These are phyloP conservation scores for Parnassius apollo DNA, from an alignment of 2,888 invertebrate species.

Conservation along the genomic window DNA sequence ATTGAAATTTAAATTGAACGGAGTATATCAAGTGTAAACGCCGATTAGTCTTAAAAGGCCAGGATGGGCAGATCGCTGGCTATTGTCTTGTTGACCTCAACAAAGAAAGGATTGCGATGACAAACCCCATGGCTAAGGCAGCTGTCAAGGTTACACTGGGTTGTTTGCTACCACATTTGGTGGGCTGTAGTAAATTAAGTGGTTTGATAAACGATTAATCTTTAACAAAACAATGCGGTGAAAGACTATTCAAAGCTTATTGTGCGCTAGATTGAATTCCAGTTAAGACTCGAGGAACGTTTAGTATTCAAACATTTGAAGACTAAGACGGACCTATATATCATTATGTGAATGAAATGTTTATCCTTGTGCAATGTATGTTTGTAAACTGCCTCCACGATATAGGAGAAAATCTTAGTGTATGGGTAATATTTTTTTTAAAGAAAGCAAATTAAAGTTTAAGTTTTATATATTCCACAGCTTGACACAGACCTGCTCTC, in stretches of 20 bases:
- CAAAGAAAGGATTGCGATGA: constrained; percentile 69
- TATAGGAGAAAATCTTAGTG: too few relatives aligned
- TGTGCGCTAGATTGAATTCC: too few relatives aligned
- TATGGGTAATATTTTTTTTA: too few relatives aligned
- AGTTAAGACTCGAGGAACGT: too few relatives aligned
- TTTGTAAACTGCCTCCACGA: too few relatives aligned
- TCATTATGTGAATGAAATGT: too few relatives aligned
- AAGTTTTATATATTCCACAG: too few relatives aligned
- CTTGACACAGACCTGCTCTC: too few relatives aligned
- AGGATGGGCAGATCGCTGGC: constrained; percentile 62
- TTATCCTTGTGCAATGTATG: too few relatives aligned
- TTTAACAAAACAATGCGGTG: constrained; percentile 15
- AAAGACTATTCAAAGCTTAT: constrained; percentile 2
- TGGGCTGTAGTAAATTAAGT: constrained; percentile 41
- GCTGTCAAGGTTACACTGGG: constrained; percentile 67
- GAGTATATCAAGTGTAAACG: constrained; percentile 41
- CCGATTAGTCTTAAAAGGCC: constrained; percentile 61
- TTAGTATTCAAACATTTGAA: too few relatives aligned
- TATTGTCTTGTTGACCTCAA: constrained; percentile 68
- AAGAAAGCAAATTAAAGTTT: too few relatives aligned
- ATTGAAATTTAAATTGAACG: constrained; percentile 31
- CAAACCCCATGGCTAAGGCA: constrained; percentile 49
- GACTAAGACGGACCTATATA: too few relatives aligned
- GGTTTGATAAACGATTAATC: constrained; percentile 27
- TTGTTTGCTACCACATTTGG: constrained; percentile 42